phyloP scores from a whole-genome alignment of 2,888 invertebrate genomes.

The Mesopsocus fuscifrons region DNA sequence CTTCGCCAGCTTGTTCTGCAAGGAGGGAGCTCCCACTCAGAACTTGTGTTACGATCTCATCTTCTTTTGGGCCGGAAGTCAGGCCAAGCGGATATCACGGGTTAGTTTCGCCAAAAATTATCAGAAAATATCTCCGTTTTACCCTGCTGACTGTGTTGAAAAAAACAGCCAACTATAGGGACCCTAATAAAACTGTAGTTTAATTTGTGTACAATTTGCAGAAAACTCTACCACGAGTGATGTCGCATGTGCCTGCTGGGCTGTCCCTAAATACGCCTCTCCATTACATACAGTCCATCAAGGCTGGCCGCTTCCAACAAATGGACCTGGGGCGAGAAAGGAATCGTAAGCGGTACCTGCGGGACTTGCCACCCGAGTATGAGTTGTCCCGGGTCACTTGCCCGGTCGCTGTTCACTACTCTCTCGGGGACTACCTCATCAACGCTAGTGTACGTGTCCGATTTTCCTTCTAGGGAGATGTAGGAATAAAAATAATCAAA shows the following conservation, averaged over 20 bases:
- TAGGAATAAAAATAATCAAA: too few species aligned
- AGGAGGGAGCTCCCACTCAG: background rate
- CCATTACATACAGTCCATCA: background rate
- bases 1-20: background rate
- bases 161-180: too few species aligned
- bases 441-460: too few species aligned
- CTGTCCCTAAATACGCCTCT: background rate
- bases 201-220: too few species aligned
- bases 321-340: background rate
- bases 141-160: too few species aligned
- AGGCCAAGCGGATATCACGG: background rate
- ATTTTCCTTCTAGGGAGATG: too few species aligned
- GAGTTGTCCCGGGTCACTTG: background rate
- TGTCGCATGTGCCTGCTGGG: background rate
- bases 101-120: too few species aligned
- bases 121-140: too few species aligned
- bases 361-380: background rate
- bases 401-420: background rate
- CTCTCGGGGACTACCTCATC: background rate
- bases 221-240: background rate
- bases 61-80: background rate
- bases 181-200: too few species aligned
- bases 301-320: background rate
- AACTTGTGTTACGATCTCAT: slow-evolving; percentile 5
- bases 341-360: background rate